Percentiles rank a stretch among this genome's conserved stretches.
Conservation (phyloP, 2,113 vertebrate species). For the Poicephalus gulielmi region DNA sequence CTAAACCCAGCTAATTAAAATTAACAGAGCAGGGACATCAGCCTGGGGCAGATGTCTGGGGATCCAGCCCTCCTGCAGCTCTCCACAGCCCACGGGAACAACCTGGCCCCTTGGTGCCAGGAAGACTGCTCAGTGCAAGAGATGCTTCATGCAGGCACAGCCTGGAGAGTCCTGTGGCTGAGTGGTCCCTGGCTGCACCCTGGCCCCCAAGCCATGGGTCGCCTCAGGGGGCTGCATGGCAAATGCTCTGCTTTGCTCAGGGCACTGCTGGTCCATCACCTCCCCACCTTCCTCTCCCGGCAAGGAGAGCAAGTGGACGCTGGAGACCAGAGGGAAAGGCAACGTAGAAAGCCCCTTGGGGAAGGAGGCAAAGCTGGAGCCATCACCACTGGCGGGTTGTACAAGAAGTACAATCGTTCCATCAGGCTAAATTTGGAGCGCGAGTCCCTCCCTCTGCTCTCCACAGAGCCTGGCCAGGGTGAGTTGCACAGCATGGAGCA, state of each 20-base stretch:
- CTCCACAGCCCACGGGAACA: neutral
- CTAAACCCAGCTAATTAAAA: neutral
- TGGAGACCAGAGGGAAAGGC: neutral
- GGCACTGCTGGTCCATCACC: neutral
- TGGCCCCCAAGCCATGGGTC: accelerated
- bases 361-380: neutral
- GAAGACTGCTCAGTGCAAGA: accelerated
- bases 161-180: neutral
- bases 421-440: constrained; percentile 56
- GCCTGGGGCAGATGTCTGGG: accelerated
- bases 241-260: neutral
- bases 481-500: neutral
- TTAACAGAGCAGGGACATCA: neutral
- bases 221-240: accelerated
- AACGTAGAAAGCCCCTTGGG: neutral
- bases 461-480: neutral
- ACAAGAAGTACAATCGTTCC: neutral
- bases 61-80: neutral
- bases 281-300: accelerated
- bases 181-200: neutral
- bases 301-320: neutral
- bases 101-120: neutral
- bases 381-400: neutral
- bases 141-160: neutral
- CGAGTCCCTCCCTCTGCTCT: neutral